phyloP scores from a whole-genome alignment of 2,113 vertebrate genomes.

The Actenoides lindsayi region DNA sequence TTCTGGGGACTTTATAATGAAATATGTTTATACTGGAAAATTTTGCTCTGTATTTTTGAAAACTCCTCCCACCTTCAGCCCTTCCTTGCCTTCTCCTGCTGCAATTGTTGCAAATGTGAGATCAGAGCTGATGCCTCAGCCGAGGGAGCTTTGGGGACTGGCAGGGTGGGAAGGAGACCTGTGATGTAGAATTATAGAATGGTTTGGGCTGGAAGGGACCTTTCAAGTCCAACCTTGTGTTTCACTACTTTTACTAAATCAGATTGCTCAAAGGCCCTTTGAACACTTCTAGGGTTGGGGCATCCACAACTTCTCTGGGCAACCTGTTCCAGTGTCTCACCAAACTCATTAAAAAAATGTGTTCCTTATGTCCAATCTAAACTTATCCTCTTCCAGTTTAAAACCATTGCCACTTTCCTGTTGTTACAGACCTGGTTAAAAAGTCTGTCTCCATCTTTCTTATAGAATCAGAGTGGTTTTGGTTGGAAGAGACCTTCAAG shows the following conservation, averaged over 20 bases:
- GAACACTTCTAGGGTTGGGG: not conserved
- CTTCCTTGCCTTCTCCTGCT: not conserved
- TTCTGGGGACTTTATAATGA: not conserved
- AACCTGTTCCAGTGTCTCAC: not conserved
- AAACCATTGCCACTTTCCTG: not conserved
- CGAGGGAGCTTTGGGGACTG: not conserved
- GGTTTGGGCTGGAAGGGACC: not conserved
- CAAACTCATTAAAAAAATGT: not conserved
- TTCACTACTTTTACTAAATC: not conserved
- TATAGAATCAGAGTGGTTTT: too few relatives aligned
- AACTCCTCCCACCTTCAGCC: not conserved
- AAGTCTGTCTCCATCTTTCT: not conserved
- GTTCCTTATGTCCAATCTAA: not conserved
- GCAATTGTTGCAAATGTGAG: accelerated
- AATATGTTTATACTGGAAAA: not conserved
- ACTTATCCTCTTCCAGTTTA: not conserved
- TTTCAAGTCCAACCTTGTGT: not conserved
- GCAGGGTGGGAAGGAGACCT: not conserved
- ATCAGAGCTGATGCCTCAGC: not conserved
- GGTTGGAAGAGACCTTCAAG: too few relatives aligned
- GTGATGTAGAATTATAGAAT: not conserved
- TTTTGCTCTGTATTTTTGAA: not conserved
- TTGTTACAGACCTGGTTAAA: not conserved
- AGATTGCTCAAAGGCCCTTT: not conserved
- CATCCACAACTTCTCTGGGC: not conserved